Evolutionary conservation across 2,888 invertebrate genomes (phyloP).

Genomic region (Leucophenga maculata): DNA sequence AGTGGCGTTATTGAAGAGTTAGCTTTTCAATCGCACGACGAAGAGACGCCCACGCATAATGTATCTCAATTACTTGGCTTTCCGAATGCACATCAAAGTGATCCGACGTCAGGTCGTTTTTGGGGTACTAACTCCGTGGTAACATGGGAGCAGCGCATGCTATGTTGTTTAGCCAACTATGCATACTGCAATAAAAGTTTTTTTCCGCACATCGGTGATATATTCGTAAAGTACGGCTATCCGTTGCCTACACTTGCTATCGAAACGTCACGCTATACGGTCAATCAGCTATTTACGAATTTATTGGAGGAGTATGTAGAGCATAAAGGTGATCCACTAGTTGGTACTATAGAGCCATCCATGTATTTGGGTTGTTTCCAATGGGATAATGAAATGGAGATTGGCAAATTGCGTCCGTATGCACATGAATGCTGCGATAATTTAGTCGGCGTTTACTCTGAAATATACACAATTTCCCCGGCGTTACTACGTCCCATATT

Average conservation of each 20-base stretch:
- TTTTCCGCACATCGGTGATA: conserved; percentile 80
- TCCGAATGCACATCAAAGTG: conserved; percentile 72
- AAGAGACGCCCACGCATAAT: conserved; percentile 72
- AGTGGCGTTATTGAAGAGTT: conserved; percentile 81
- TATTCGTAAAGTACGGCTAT: conserved; percentile 79
- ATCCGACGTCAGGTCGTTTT: conserved; percentile 58
- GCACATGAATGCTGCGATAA: conserved; percentile 91
- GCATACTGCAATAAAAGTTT: conserved; percentile 85
- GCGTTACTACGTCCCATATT: conserved; percentile 82
- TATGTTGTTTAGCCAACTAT: conserved; percentile 91
- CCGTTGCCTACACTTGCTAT: conserved; percentile 82
- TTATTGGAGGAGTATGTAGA: conserved; percentile 88
- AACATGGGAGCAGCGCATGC: conserved; percentile 84
- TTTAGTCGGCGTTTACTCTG: conserved; percentile 75
- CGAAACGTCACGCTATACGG: conserved; percentile 78
- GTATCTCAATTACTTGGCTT: conserved; percentile 79
- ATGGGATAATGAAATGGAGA: conserved; percentile 84
- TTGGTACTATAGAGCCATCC: conserved; percentile 95
- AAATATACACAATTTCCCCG: conserved; percentile 78
- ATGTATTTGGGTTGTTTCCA: conserved; percentile 94
- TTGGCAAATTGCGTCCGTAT: conserved; percentile 87
- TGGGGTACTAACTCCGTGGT: conserved; percentile 62
- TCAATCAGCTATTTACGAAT: conserved; percentile 72
- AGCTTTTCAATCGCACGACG: conserved; percentile 80
- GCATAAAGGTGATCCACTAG: conserved; percentile 92